Percentiles rank a stretch among this genome's conserved stretches.
Conservation (phyloP, 37 sponge, comb jelly and placozoan genomes). For the Theonella swinhoei region DNA sequence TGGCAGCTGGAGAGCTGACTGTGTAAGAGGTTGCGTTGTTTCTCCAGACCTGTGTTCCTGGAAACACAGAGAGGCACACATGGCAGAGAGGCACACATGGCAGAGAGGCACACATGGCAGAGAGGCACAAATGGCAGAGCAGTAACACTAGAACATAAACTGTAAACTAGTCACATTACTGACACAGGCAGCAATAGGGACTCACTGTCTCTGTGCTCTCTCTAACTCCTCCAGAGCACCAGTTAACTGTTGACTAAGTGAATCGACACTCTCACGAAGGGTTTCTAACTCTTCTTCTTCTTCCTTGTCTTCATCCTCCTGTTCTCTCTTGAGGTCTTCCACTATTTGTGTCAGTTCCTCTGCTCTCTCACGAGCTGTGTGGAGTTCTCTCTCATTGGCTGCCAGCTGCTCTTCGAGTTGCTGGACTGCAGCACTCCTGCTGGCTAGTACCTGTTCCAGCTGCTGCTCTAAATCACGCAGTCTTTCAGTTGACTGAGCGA, state of each 20-base stretch:
- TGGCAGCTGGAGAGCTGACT: conserved; percentile 33
- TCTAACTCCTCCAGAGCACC: conserved; percentile 31
- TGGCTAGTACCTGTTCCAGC: conserved; percentile 29
- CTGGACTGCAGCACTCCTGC: conserved; percentile 41
- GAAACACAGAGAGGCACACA: not conserved
- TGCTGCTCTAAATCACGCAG: conserved; percentile 30
- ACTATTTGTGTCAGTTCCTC: not conserved
- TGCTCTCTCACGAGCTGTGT: not conserved
- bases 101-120: no score
- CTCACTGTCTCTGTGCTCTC: conserved; percentile 23
- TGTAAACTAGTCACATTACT: no score
- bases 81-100: not conserved
- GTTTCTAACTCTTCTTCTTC: conserved; percentile 13
- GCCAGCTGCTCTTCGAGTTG: conserved; percentile 26
- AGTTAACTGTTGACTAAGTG: conserved; percentile 33
- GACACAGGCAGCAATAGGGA: no score
- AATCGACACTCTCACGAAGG: conserved; percentile 28
- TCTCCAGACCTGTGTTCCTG: conserved; percentile 15
- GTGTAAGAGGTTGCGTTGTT: conserved; percentile 23
- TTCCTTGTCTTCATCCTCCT: not conserved
- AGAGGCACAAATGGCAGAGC: no score
- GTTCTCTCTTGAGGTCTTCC: not conserved
- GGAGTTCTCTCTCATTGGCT: not conserved
- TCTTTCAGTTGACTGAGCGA: conserved; percentile 41
- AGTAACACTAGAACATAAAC: no score